Evolutionary conservation across 1,140 invertebrate genomes (phyloP).

Genomic region (Oncopeltus fasciatus): DNA sequence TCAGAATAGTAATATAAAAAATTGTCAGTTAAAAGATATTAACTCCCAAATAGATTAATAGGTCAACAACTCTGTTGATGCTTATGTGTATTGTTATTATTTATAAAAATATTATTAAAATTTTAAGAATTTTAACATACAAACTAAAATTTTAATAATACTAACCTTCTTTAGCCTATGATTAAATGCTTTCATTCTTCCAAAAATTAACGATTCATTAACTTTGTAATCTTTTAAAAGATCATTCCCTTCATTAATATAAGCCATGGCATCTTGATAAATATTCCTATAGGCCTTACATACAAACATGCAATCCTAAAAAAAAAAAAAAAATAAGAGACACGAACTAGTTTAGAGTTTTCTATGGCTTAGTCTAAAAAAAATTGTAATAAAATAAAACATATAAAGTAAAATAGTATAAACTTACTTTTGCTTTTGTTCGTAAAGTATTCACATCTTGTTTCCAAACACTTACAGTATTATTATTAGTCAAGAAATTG

Average conservation of each 20-base stretch:
- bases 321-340: neutral
- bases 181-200: neutral
- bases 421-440: neutral
- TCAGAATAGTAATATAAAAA: no score
- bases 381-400: neutral
- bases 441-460: neutral
- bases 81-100: no score
- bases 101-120: no score
- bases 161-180: neutral
- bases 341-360: no score
- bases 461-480: neutral
- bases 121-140: neutral
- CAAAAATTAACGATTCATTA: neutral
- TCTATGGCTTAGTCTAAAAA: neutral
- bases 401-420: neutral
- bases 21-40: no score
- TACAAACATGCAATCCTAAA: neutral
- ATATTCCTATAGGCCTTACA: neutral
- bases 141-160: neutral
- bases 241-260: neutral
- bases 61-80: no score
- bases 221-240: neutral
- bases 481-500: constrained; percentile 28
- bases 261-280: neutral
- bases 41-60: no score